Conservation (phyloP, 2,113 vertebrate genomes). For the Columba janthina region DNA sequence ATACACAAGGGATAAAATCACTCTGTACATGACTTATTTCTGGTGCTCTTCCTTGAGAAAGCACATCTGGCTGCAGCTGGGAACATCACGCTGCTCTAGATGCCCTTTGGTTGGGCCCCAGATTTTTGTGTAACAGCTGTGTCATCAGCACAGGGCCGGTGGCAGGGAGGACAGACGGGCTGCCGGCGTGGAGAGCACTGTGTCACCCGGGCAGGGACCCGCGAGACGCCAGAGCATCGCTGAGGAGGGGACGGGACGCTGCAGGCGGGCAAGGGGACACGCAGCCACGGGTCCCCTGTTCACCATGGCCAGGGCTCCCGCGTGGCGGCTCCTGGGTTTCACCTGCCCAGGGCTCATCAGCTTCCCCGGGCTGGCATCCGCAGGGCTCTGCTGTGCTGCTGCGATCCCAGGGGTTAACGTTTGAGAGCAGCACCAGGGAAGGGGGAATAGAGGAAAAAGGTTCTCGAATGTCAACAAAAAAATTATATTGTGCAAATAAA, state of each 20-base stretch:
- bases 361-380: background rate
- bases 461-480: constrained; percentile 46
- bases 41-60: constrained; percentile 2
- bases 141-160: background rate
- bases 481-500: constrained; percentile 49
- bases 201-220: too few relatives aligned
- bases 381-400: background rate
- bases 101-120: background rate
- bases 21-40: background rate
- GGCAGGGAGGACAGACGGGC: background rate
- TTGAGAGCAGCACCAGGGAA: background rate
- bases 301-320: too few relatives aligned
- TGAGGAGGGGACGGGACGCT: rapidly evolving
- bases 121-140: rapidly evolving
- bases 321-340: background rate
- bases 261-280: rapidly evolving
- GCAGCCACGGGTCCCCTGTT: background rate
- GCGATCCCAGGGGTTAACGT: background rate
- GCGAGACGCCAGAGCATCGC: too few relatives aligned
- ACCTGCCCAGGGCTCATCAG: background rate
- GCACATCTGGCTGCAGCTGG: background rate
- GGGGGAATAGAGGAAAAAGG: background rate
- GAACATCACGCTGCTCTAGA: background rate
- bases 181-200: background rate
- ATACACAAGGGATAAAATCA: background rate